phyloP scores from a whole-genome alignment of 2,797 vertebrate species.

The Pantherophis vulpinus region DNA sequence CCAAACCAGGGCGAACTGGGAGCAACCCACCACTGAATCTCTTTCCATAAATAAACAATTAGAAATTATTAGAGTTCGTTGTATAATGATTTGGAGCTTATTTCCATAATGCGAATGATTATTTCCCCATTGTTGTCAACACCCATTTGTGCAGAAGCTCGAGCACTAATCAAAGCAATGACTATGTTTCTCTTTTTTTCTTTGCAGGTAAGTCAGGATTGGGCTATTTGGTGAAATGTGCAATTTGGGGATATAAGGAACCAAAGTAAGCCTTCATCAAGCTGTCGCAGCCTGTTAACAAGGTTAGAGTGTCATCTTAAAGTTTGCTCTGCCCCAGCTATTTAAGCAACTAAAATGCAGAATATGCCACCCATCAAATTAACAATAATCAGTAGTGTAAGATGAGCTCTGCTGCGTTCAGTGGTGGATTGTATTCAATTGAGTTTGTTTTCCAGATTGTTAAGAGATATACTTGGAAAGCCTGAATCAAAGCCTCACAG shows the following conservation, averaged over 20 bases:
- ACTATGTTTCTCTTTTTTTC: slow-evolving; percentile 57
- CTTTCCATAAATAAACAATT: slow-evolving; percentile 34
- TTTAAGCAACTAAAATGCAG: slow-evolving; percentile 2
- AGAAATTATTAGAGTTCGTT: neutral
- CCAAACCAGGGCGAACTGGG: too few relatives aligned
- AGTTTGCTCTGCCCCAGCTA: slow-evolving; percentile 16
- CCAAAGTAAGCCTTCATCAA: slow-evolving; percentile 66
- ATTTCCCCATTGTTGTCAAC: neutral
- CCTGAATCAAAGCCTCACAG: slow-evolving; percentile 4
- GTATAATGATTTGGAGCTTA: neutral
- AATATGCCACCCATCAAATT: neutral
- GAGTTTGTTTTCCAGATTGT: neutral
- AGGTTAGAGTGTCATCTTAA: slow-evolving; percentile 47
- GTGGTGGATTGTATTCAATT: neutral
- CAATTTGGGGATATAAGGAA: slow-evolving; percentile 52
- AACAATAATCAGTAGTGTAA: neutral
- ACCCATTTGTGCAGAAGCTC: slow-evolving; percentile 18
- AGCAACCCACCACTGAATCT: too few relatives aligned
- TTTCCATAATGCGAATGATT: neutral
- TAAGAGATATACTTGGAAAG: neutral
- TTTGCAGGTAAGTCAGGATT: slow-evolving; percentile 72
- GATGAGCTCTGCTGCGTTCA: neutral
- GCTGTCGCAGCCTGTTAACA: slow-evolving; percentile 52
- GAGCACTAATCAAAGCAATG: slow-evolving; percentile 21
- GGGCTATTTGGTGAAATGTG: slow-evolving; percentile 55